A percentile compares a stretch with the other conserved stretches of the same genome.
Evolutionary conservation across 2,113 vertebrate genomes (phyloP).

Genomic region (Oxygymnocypris stewartii): DNA sequence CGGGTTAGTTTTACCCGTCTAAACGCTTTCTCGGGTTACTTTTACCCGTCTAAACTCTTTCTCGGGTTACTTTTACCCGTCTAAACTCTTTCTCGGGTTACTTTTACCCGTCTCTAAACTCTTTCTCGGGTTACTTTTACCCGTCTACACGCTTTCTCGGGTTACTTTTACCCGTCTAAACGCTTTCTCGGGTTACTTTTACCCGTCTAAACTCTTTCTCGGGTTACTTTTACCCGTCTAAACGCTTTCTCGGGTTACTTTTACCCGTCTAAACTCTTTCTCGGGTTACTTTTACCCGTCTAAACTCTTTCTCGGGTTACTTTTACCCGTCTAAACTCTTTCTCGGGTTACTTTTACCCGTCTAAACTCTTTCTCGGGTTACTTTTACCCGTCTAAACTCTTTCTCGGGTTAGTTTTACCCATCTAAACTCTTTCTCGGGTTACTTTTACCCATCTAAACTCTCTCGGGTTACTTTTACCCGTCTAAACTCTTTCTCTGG

Average conservation of each 20-base stretch:
- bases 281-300: constrained; percentile 75
- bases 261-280: constrained; percentile 74
- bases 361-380: constrained; percentile 37
- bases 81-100: too few species aligned
- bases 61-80: too few species aligned
- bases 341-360: constrained; percentile 72
- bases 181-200: background rate
- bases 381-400: constrained; percentile 75
- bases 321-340: constrained; percentile 75
- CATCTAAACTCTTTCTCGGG: constrained; percentile 66
- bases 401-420: constrained; percentile 67
- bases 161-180: too few species aligned
- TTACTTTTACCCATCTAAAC: too few species aligned
- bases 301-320: background rate
- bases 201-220: too few species aligned
- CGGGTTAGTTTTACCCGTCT: too few species aligned
- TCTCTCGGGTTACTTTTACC: constrained; percentile 69
- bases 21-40: too few species aligned
- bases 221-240: background rate
- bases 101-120: too few species aligned
- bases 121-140: too few species aligned
- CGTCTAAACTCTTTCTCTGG: constrained; percentile 60
- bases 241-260: too few species aligned
- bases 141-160: too few species aligned
- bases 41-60: too few species aligned